A percentile compares a stretch with the other conserved stretches of the same genome.
Evolutionary conservation across 2,113 vertebrate species (phyloP).

Genomic region (Raphicerus campestris): DNA sequence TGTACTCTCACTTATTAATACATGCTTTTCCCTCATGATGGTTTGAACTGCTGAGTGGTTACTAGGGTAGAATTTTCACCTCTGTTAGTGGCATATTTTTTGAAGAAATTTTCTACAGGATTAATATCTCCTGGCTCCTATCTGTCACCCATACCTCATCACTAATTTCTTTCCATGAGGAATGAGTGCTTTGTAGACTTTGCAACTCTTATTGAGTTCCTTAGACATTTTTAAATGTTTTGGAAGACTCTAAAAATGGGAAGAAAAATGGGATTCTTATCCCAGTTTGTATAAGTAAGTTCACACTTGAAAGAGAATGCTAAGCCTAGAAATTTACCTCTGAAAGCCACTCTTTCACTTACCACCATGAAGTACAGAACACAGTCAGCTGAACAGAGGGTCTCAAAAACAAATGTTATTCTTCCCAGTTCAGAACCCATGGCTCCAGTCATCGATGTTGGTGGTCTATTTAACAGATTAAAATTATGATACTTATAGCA

Average conservation of each 20-base stretch:
- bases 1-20: neutral
- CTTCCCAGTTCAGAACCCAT: conserved; percentile 89
- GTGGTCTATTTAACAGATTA: conserved; percentile 83
- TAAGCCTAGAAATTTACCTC: neutral
- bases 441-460: conserved; percentile 88
- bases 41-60: neutral
- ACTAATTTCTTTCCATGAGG: neutral
- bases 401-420: conserved; percentile 97
- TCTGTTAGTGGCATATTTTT: neutral
- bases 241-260: neutral
- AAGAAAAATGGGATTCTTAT: neutral
- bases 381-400: conserved; percentile 89
- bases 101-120: neutral
- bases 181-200: neutral
- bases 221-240: neutral
- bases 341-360: conserved; percentile 73
- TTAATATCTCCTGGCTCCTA: neutral
- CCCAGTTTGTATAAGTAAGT: neutral
- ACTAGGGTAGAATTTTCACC: neutral
- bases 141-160: neutral
- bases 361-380: conserved; percentile 99
- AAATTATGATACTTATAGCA: conserved; percentile 38
- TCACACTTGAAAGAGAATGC: neutral
- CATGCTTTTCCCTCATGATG: neutral
- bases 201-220: neutral